Percentiles rank a stretch among this genome's conserved stretches.
Conservation (phyloP, 2,797 vertebrate species). For the Hippocampus kuda region DNA sequence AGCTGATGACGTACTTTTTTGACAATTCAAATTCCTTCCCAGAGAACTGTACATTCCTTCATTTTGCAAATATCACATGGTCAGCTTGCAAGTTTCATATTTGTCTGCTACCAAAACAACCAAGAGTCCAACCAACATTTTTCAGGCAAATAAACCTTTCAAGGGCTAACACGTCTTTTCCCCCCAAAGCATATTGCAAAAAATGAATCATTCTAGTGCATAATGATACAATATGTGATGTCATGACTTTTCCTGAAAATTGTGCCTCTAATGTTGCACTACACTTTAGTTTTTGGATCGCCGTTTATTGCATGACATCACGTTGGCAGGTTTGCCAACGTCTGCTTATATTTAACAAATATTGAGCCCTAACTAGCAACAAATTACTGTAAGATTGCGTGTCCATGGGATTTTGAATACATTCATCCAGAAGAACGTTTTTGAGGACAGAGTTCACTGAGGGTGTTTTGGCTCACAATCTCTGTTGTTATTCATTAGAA, state of each 20-base stretch:
- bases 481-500: background rate
- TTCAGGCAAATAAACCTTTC: background rate
- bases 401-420: background rate
- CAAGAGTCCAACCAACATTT: slow-evolving; percentile 34
- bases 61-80: slow-evolving; percentile 61
- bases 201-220: background rate
- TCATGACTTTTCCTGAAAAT: too few species aligned
- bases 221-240: background rate
- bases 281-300: background rate
- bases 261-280: background rate
- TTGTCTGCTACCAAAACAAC: slow-evolving; percentile 57
- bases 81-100: slow-evolving; percentile 47
- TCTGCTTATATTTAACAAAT: background rate
- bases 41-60: slow-evolving; percentile 60
- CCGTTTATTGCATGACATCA: background rate
- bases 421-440: too few species aligned
- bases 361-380: background rate
- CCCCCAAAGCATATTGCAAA: background rate
- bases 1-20: slow-evolving; percentile 60
- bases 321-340: too few species aligned
- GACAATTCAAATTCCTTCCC: slow-evolving; percentile 63
- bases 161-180: background rate
- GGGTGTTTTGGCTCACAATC: background rate
- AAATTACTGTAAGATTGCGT: background rate
- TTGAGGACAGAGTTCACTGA: background rate